Percentiles rank a stretch among this genome's conserved stretches.
Evolutionary conservation across 2,113 vertebrate genomes (phyloP).

Genomic region (Rousettus leschenaultii): DNA sequence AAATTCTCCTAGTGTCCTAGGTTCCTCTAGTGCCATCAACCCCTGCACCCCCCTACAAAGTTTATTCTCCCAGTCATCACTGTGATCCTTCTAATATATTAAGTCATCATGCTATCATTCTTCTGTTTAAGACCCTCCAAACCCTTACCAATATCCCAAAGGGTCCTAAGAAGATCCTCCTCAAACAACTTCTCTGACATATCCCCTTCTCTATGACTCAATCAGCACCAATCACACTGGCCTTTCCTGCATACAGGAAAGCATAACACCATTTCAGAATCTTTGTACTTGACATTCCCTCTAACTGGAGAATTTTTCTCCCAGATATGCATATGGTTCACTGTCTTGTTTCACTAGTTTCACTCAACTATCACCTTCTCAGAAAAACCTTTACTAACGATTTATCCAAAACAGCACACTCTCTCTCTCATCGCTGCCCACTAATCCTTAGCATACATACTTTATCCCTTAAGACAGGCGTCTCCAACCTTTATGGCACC

Average conservation of each 20-base stretch:
- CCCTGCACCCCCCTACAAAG: not conserved
- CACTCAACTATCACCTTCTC: not conserved
- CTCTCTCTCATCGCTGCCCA: not conserved
- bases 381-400: not conserved
- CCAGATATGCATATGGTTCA: not conserved
- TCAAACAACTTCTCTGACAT: not conserved
- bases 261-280: not conserved
- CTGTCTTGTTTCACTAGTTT: not conserved
- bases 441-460: not conserved
- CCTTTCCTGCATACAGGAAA: not conserved
- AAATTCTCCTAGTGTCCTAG: not conserved
- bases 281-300: not conserved
- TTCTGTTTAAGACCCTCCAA: not conserved
- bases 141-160: not conserved
- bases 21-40: not conserved
- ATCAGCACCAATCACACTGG: not conserved
- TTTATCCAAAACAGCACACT: not conserved
- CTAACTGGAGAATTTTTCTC: not conserved
- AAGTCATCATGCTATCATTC: not conserved
- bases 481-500: too few species aligned
- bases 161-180: not conserved
- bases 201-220: not conserved
- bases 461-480: not conserved
- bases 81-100: not conserved
- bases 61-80: not conserved